Percentiles rank a stretch among this genome's conserved stretches.
phyloP scores from a whole-genome alignment of 2,797 vertebrate species.

The Pempheris klunzingeri region DNA sequence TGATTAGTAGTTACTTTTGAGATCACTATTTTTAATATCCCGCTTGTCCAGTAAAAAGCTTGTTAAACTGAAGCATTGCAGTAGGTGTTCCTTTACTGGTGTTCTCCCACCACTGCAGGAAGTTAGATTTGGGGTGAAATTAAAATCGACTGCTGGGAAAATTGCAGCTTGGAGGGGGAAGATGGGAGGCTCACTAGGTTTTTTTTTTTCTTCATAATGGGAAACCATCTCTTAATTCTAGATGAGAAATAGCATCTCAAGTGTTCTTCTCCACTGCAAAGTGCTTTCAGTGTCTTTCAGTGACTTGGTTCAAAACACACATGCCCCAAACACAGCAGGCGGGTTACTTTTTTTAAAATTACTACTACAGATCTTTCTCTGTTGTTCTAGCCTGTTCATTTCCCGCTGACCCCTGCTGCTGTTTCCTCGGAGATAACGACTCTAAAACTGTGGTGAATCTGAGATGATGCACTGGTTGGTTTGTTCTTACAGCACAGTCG shows the following conservation, averaged over 20 bases:
- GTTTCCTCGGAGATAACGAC: background rate
- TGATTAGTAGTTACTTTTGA: too few relatives aligned
- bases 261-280: background rate
- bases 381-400: background rate
- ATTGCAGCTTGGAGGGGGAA: background rate
- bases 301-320: too few relatives aligned
- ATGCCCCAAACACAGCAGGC: background rate
- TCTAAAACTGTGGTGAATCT: background rate
- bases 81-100: too few relatives aligned
- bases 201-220: background rate
- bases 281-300: background rate
- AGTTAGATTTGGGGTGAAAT: too few relatives aligned
- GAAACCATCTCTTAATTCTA: background rate
- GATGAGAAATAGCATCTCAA: constrained; percentile 12
- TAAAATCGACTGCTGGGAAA: too few relatives aligned
- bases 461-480: background rate
- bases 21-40: too few relatives aligned
- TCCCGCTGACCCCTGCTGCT: background rate
- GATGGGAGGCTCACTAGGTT: background rate
- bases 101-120: too few relatives aligned
- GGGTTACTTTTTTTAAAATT: background rate
- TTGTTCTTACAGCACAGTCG: background rate
- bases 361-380: background rate
- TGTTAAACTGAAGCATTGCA: too few relatives aligned
- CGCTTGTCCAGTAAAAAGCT: too few relatives aligned